Evolutionary conservation across 2,797 vertebrate genomes (phyloP).

Genomic region (Sebastes baramenuke): DNA sequence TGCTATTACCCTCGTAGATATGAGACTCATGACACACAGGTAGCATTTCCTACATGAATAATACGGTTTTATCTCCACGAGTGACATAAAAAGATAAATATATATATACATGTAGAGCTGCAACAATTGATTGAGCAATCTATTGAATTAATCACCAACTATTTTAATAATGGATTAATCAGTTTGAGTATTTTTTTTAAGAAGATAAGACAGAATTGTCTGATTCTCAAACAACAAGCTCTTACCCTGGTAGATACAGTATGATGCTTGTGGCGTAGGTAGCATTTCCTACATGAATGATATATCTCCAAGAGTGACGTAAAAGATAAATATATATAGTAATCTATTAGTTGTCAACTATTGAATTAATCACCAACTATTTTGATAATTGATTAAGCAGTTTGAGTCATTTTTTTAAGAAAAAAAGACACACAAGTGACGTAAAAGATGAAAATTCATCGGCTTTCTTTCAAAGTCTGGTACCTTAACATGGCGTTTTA

Average conservation of each 20-base stretch:
- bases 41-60: conserved; percentile 32
- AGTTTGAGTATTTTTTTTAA: too few species aligned
- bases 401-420: not conserved
- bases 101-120: not conserved
- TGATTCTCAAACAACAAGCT: too few species aligned
- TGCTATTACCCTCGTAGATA: conserved; percentile 27
- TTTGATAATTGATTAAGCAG: too few species aligned
- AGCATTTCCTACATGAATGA: too few species aligned
- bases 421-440: not conserved
- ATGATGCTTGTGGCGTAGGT: too few species aligned
- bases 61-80: not conserved
- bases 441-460: not conserved
- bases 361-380: too few species aligned
- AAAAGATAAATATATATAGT: not conserved
- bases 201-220: too few species aligned
- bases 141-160: too few species aligned
- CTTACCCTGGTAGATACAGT: too few species aligned
- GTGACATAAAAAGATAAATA: conserved; percentile 2
- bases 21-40: conserved; percentile 29
- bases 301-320: too few species aligned
- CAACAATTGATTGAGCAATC: not conserved
- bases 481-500: not conserved
- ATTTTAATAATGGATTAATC: too few species aligned
- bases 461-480: not conserved
- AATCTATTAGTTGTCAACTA: too few species aligned